phyloP scores from a whole-genome alignment of 1,140 invertebrate genomes.

The Mercenaria mercenaria region DNA sequence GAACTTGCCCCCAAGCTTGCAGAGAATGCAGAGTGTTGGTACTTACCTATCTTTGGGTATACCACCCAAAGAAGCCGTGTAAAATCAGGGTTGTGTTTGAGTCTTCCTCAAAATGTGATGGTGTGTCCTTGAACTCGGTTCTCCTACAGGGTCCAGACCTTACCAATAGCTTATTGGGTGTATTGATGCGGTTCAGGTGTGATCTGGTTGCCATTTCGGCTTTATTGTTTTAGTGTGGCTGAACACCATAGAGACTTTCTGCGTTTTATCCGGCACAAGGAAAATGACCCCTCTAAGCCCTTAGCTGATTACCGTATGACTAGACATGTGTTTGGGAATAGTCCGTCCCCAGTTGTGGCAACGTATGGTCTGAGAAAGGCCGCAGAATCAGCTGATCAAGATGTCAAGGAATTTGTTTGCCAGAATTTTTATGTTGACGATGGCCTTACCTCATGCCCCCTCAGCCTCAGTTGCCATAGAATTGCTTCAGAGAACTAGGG shows the following conservation, averaged over 20 bases:
- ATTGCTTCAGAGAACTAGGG: slow-evolving; percentile 41
- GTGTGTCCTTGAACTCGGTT: slow-evolving; percentile 74
- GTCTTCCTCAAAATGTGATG: slow-evolving; percentile 33
- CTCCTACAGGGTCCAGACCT: slow-evolving; percentile 67
- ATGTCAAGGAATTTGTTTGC: slow-evolving; percentile 27
- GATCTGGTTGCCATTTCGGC: slow-evolving; percentile 24
- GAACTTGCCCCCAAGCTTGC: slow-evolving; percentile 12
- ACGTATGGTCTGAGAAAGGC: not conserved
- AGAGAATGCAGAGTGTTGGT: slow-evolving; percentile 18
- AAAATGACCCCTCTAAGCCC: slow-evolving; percentile 15
- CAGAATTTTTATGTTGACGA: slow-evolving; percentile 60
- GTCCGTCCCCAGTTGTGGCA: not conserved
- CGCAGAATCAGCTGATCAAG: slow-evolving; percentile 5
- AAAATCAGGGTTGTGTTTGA: slow-evolving; percentile 1
- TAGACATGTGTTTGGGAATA: slow-evolving; percentile 35
- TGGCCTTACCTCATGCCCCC: slow-evolving; percentile 7
- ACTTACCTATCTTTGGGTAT: slow-evolving; percentile 2
- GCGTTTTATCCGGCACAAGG: slow-evolving; percentile 48
- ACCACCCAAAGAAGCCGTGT: not conserved
- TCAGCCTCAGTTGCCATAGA: not conserved
- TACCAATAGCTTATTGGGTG: slow-evolving; percentile 59
- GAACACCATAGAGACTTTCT: slow-evolving; percentile 55
- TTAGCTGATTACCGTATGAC: slow-evolving; percentile 48
- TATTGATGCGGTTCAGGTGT: slow-evolving; percentile 51
- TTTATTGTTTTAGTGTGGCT: slow-evolving; percentile 42